These are phyloP conservation scores for Aradus depressus DNA, from an alignment of 2,888 invertebrate species.

Conservation along the genomic window DNA sequence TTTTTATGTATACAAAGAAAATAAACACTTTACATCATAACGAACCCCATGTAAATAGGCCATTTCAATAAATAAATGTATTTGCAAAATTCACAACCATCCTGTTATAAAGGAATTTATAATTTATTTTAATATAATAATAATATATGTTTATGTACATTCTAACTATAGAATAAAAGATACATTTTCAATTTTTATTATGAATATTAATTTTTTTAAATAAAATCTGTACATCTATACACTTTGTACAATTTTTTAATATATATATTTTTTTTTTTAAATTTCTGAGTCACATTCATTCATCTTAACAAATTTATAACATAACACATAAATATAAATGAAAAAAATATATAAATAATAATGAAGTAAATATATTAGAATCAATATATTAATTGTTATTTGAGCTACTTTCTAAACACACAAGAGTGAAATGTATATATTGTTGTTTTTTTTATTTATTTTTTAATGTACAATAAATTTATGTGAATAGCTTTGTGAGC, in stretches of 20 bases:
- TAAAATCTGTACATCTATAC: constrained; percentile 26
- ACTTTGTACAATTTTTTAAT: constrained; percentile 20
- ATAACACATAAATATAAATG: too few species aligned
- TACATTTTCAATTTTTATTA: constrained; percentile 5
- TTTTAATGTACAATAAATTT: too few species aligned
- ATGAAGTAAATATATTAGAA: too few species aligned
- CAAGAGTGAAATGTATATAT: too few species aligned
- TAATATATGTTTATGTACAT: constrained; percentile 2
- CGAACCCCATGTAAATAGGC: constrained; percentile 12
- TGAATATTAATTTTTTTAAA: constrained; percentile 9
- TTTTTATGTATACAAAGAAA: constrained; percentile 7
- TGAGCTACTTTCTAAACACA: too few species aligned
- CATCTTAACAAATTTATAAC: too few species aligned
- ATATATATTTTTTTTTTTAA: background rate
- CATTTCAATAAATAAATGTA: background rate
- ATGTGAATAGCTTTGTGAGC: too few species aligned
- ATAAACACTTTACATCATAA: constrained; percentile 10
- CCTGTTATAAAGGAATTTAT: constrained; percentile 5
- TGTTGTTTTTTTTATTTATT: too few species aligned
- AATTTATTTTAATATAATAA: constrained; percentile 5
- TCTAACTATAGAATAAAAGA: background rate
- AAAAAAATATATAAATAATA: too few species aligned
- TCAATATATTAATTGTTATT: too few species aligned
- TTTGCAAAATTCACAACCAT: constrained; percentile 3
- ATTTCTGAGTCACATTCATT: too few species aligned